These are phyloP conservation scores for Dasypolia templi DNA, from an alignment of 2,888 invertebrate species.

Conservation along the genomic window DNA sequence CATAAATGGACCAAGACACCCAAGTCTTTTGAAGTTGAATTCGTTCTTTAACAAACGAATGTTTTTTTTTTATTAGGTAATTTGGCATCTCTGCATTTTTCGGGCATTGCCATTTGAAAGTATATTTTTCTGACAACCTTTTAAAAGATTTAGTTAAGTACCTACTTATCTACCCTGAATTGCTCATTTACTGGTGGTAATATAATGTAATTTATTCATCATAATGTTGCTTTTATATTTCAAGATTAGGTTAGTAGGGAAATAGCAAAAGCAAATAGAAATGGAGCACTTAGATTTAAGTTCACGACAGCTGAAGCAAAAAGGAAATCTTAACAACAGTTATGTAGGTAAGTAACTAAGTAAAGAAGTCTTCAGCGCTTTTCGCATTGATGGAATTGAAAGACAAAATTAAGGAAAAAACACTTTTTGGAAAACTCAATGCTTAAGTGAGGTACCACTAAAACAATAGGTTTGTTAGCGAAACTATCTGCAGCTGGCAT, in stretches of 20 bases:
- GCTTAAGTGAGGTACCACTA: background rate
- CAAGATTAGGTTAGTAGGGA: background rate
- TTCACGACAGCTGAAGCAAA: background rate
- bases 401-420: background rate
- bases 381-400: background rate
- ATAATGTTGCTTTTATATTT: background rate
- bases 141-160: background rate
- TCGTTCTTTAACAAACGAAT: constrained; percentile 4
- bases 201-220: background rate
- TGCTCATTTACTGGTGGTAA: background rate
- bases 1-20: constrained; percentile 27
- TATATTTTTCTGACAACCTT: background rate
- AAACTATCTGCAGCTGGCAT: constrained; percentile 22
- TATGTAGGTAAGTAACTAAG: background rate
- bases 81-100: background rate
- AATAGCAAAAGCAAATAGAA: background rate
- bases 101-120: background rate
- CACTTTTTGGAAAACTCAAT: background rate
- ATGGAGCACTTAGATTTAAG: background rate
- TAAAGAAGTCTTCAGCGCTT: background rate
- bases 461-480: constrained; percentile 6
- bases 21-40: constrained; percentile 10
- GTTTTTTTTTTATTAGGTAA: background rate
- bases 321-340: background rate
- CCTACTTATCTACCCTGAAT: background rate